phyloP scores from a whole-genome alignment of 2,888 invertebrate genomes.

The Catocala sponsa region DNA sequence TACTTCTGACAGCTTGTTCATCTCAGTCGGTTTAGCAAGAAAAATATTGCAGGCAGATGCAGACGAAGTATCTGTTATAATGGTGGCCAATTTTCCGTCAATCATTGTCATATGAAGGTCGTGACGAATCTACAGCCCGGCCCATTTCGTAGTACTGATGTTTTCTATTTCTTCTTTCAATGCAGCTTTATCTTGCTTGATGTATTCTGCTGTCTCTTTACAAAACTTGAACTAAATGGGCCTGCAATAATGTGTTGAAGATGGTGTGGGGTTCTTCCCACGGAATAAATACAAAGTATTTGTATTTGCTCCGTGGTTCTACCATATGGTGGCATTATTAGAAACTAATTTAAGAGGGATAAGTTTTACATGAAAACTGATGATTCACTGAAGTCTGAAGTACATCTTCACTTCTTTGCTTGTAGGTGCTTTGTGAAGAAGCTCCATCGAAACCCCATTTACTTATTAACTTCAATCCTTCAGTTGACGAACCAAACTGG shows the following conservation, averaged over 20 bases:
- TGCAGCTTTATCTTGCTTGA: background rate
- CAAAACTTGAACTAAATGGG: background rate
- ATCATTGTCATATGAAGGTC: background rate
- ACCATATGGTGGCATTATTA: too few relatives aligned
- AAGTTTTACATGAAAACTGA: background rate
- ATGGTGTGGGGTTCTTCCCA: too few relatives aligned
- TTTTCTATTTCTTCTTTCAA: background rate
- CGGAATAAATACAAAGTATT: too few relatives aligned
- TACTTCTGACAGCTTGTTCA: background rate
- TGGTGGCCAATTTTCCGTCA: background rate
- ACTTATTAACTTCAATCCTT: too few relatives aligned
- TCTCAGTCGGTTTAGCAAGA: background rate
- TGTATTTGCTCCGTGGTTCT: too few relatives aligned
- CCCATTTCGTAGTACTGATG: background rate
- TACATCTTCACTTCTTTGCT: too few relatives aligned
- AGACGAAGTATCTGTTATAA: background rate
- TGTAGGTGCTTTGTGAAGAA: too few relatives aligned
- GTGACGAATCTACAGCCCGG: background rate
- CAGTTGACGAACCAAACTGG: background rate
- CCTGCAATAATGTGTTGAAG: background rate
- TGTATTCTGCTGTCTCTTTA: background rate
- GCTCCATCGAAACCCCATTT: too few relatives aligned
- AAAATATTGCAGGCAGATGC: too few relatives aligned
- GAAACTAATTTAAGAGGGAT: background rate
- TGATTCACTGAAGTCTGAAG: too few relatives aligned